Evolutionary conservation across 2,113 vertebrate species (phyloP), one percentile per base, ranked within the genome.

Genomic region (Syrmaticus mikado): DNA sequence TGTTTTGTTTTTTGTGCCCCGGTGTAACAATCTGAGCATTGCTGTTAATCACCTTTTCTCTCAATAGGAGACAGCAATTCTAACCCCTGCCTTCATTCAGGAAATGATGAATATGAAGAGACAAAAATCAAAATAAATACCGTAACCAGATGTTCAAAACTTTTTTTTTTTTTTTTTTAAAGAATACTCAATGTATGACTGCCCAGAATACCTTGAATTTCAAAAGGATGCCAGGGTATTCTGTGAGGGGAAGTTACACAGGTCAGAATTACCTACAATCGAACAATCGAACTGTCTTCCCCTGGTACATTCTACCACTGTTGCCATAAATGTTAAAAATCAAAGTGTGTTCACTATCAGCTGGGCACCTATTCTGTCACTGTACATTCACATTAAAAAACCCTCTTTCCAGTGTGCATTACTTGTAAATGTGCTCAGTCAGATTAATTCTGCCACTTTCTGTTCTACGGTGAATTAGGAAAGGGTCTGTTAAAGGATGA

Each of bases 401-500:
- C 30, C 75, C 48, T 77, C 83, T 91, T 88, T 93, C 92, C 94
- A 91, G 91, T 90, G 94, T 1, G 7, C 13, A 11, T 93, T 87
- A 90, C 86, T 87, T 73, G 90, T 85, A 84, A 87, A 89, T 58
- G 80, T 89, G 80, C 46, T 89, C 67, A 71, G 60, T 82, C 75
- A 48, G n/a, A 92, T 52, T 66, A 58, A 82, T 46, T 86, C 77
- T 60, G 89, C 32, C 58, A 66, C 55, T 85, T 94, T 85, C 1
- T 41, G 17, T 41, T 89, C 81, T 94, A 98, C 7, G 98, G 98
- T 70, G 98, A 98, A 91, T 97, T 98, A 90, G 98, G 98, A 96
- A 98, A 98, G 76, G 98, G 98, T 96, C 98, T 98, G 94, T 98
- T 98, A 96, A 98, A 98, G 50, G 98, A 98, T 30, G 98, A 97